These are phyloP conservation scores for Clupea harengus DNA, from an alignment of 2,113 vertebrate genomes.

Conservation along the genomic window DNA sequence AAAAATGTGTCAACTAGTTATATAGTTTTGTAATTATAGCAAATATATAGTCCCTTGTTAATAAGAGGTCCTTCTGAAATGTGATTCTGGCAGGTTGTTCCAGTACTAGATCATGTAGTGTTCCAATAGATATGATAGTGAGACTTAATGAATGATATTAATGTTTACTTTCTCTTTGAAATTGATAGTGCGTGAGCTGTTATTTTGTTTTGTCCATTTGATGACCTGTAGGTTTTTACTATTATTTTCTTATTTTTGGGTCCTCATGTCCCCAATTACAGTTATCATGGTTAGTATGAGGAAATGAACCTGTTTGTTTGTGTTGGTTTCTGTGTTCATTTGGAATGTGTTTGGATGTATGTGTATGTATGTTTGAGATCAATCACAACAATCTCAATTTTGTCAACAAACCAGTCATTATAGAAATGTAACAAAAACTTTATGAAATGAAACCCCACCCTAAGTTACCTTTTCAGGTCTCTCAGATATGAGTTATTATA, in stretches of 20 bases:
- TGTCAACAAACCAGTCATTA: neutral
- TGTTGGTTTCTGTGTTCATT: neutral
- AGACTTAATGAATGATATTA: neutral
- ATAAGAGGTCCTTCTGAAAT: conserved; percentile 44
- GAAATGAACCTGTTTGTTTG: neutral
- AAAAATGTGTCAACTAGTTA: conserved; percentile 15
- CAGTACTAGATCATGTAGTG: conserved; percentile 47
- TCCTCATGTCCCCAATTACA: neutral
- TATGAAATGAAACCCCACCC: too few relatives aligned
- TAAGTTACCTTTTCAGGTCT: neutral
- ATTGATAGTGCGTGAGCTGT: neutral
- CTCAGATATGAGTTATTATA: neutral
- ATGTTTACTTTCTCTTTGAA: neutral
- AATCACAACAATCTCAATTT: neutral
- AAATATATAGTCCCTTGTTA: conserved; percentile 23
- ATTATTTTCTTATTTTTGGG: neutral
- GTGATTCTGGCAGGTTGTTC: conserved; percentile 60
- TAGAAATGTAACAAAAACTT: neutral
- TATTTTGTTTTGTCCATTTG: neutral
- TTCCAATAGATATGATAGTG: neutral
- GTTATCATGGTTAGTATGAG: neutral
- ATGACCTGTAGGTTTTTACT: neutral
- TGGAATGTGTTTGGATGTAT: neutral
- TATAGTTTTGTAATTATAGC: conserved; percentile 7
- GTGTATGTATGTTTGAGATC: neutral